A percentile compares a stretch with the other conserved stretches of the same genome.
Evolutionary conservation across 2,113 vertebrate species (phyloP).

Genomic region (Rhinolophus sinicus): DNA sequence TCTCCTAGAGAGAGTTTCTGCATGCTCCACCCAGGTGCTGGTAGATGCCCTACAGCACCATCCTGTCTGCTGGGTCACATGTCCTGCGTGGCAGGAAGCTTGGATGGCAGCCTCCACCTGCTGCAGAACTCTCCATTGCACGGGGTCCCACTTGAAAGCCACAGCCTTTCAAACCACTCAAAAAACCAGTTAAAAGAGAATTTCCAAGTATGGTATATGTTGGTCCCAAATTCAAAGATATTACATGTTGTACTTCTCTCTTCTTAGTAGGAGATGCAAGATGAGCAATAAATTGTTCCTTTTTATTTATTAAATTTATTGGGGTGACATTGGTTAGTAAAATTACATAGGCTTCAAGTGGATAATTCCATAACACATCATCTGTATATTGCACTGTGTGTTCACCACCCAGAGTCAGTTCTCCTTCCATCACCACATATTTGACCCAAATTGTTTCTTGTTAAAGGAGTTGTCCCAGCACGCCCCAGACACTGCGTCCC

Average conservation of each 20-base stretch:
- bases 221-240: not conserved
- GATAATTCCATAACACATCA: no score
- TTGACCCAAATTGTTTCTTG: no score
- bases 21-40: not conserved
- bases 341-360: no score
- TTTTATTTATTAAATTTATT: no score
- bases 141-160: not conserved
- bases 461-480: not conserved
- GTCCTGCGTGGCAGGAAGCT: not conserved
- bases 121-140: not conserved
- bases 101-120: no score
- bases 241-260: not conserved
- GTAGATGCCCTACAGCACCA: not conserved
- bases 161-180: not conserved
- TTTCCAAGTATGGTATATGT: no score
- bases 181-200: not conserved
- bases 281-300: not conserved
- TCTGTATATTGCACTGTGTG: no score
- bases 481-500: not conserved
- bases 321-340: no score
- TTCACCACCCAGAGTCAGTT: no score
- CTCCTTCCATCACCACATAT: no score
- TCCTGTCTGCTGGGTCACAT: fast-evolving
- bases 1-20: not conserved
- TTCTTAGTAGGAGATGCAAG: not conserved